Conservation (phyloP, 2,888 invertebrate genomes). For the Microctonus brassicae region DNA sequence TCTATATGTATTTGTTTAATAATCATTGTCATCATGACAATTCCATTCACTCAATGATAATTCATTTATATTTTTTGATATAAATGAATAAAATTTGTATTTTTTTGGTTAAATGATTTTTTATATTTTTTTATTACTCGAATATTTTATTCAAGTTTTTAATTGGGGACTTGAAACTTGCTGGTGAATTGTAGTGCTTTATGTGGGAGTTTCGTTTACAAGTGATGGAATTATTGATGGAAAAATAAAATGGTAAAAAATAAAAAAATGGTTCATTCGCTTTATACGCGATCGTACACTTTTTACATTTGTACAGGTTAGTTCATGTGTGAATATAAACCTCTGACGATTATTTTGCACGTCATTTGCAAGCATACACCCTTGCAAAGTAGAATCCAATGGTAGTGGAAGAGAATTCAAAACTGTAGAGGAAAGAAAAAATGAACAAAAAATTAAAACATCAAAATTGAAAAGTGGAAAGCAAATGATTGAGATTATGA, state of each 20-base stretch:
- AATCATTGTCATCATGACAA: constrained; percentile 5
- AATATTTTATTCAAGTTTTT: not conserved
- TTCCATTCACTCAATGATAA: not conserved
- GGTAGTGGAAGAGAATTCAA: constrained; percentile 18
- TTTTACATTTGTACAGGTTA: not conserved
- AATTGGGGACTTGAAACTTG: too few relatives aligned
- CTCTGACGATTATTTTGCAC: constrained; percentile 16
- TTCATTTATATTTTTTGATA: too few relatives aligned
- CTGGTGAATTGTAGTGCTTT: too few relatives aligned
- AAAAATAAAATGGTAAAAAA: too few relatives aligned
- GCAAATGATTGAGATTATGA: constrained; percentile 4
- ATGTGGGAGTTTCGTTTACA: too few relatives aligned
- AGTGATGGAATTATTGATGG: too few relatives aligned
- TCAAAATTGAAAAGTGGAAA: not conserved
- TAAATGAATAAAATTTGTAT: too few relatives aligned
- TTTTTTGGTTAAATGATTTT: too few relatives aligned
- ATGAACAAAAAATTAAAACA: constrained; percentile 11
- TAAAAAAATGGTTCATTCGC: not conserved
- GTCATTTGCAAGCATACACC: constrained; percentile 32
- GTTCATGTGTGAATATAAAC: not conserved
- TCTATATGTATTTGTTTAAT: not conserved
- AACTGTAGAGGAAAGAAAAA: constrained; percentile 17
- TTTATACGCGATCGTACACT: not conserved
- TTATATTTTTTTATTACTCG: too few relatives aligned
- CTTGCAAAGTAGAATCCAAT: not conserved